Evolutionary conservation across 2,888 invertebrate species (phyloP), one percentile per base, ranked within the genome.

Genomic region (Stenotaenia linearis): DNA sequence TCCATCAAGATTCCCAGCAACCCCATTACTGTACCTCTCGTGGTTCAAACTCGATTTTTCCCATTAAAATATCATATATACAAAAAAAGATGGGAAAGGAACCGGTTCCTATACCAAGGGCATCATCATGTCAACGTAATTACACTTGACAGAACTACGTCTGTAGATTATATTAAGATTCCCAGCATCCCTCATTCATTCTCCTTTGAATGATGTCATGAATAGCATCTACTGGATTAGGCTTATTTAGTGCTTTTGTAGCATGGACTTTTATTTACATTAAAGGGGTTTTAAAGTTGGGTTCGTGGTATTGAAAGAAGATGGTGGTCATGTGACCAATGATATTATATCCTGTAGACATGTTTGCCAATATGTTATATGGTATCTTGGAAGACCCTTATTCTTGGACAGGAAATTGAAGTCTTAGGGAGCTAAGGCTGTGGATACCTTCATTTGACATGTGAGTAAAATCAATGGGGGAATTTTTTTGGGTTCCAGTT

Each of bases 321-420:
- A 21, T 21, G 56, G 56, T 56, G 18, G 56, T 56, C 56, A 56
- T 21, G 56, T 56, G 61, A 61, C 25, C 61, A 61, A 61, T 25
- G 61, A 25, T 61, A 25, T 61, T 61, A 61, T 61, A 61, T 61
- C 61, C 61, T 61, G 61, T 25, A 23, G 61, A 61, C 61, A 23
- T 61, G 61, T 61, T 61, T 61, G 61, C 61, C 61, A 61, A 61
- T 61, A 61, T 61, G 61, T 61, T 61, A 23, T 61, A 61, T 25
- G 61, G 61, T 61, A 61, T 61, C 61, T 25, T 3, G 25, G 61
- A 61, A 61, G 61, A 61, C 61, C 61, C 61, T 61, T 25, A 23
- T 61, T 61, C 61, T 23, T 61, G 61, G 61, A 61, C 61, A 61
- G 61, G 61, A 61, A 61, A 61, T 61, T 61, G 61, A 61, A 61